Base-by-base conservation (phyloP, 2,113 vertebrate genomes). In the Hippocampus abdominalis region DNA sequence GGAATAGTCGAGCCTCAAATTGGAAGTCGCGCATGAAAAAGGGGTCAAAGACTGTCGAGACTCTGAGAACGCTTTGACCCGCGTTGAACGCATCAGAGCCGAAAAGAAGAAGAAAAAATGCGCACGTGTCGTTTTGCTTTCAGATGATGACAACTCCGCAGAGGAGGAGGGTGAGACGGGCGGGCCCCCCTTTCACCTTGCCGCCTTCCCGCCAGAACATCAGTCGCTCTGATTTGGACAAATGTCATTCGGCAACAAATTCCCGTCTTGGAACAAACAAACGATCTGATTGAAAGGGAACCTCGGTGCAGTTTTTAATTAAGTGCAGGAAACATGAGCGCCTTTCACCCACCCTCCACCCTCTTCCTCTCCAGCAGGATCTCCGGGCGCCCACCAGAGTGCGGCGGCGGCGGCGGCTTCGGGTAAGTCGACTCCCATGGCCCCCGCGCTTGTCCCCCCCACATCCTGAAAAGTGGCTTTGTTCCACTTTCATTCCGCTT, bases 151-250 rank as follows among this genome's bases (percentile, higher is more conserved):
- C 42, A 23, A 64, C n/a, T 46, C 40, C 13, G 16, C 63, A 44
- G 46, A 64, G 40, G 3, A 64, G 40, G 63, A 29, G 63, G 40
- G 63, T 46, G 63, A 64, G 61, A 63, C n/a, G 60, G 60, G 60
- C 15, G n/a, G n/a, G 6, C 32, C 27, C 54, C 54, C 29, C 42
- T 62, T 36, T 62, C 40, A 16, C 62, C 61, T 23, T 12, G n/a
- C 7, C 42, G 8, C 36, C 21, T 40, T 62, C 21, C 60, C 20
- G 12, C 60, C 32, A 12, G 13, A 42, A 64, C 61, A 40, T 4
- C 4, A 66, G 13, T 56, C 59, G 6, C 59, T 61, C 59, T 20
- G 20, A 36, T 27, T 27, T 4, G 57, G 57, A 32, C 11, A 59
- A 25, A 59, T 1, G 56, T 6, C 25, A 56, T 56, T 1, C 11